These are phyloP conservation scores for Gymnothorax javanicus DNA, from an alignment of 2,797 vertebrate species.

Conservation along the genomic window DNA sequence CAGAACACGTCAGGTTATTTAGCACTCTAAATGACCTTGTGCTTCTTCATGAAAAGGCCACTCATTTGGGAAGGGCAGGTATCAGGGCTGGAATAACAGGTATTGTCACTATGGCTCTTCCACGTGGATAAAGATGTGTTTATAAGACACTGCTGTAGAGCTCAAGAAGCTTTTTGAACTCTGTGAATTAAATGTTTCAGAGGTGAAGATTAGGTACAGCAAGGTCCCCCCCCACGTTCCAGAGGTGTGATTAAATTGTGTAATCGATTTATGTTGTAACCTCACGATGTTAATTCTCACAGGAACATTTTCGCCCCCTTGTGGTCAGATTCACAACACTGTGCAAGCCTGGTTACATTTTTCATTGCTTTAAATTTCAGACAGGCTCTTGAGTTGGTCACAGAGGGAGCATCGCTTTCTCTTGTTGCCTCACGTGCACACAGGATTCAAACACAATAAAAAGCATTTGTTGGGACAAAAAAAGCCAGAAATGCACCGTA, in stretches of 20 bases:
- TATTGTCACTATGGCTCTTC: background rate
- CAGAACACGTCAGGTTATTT: background rate
- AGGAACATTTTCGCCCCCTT: conserved; percentile 58
- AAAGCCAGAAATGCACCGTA: background rate
- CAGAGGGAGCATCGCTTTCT: too few relatives aligned
- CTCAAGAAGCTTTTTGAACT: background rate
- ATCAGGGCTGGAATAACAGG: background rate
- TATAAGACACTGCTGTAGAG: background rate
- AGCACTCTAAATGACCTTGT: background rate
- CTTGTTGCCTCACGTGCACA: too few relatives aligned
- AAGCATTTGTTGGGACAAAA: too few relatives aligned
- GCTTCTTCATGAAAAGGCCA: background rate
- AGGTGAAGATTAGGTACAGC: background rate
- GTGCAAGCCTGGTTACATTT: background rate
- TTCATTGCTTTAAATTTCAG: background rate
- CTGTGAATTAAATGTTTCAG: background rate
- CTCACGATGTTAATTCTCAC: background rate
- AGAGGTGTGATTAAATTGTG: background rate
- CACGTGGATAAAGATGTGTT: background rate
- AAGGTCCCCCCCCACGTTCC: background rate
- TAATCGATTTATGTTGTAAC: background rate
- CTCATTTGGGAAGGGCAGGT: background rate
- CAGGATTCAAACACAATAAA: background rate
- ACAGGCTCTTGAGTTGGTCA: background rate
- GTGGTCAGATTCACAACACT: conserved; percentile 47